Evolutionary conservation across 2,797 vertebrate species (phyloP).

Genomic region (Artibeus jamaicensis): DNA sequence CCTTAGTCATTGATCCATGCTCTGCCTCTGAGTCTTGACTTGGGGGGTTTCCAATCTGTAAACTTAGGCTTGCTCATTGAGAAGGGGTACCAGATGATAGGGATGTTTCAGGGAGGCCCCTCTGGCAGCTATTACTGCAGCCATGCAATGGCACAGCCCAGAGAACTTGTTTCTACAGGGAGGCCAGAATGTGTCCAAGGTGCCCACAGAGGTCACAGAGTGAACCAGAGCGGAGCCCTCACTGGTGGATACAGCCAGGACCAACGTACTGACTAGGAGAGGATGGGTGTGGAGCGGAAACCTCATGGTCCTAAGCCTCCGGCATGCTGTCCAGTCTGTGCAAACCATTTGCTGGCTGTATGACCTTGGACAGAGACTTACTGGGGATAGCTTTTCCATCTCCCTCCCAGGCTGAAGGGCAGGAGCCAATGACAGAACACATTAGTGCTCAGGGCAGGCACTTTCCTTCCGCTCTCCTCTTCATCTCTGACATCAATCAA

Average conservation of each 20-base stretch:
- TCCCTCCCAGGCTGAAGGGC: not conserved
- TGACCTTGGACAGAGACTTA: not conserved
- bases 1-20: not conserved
- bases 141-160: not conserved
- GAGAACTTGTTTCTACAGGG: not conserved
- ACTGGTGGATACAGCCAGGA: not conserved
- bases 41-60: not conserved
- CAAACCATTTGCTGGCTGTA: not conserved
- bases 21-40: not conserved
- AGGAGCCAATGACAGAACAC: not conserved
- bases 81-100: not conserved
- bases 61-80: not conserved
- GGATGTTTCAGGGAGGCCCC: not conserved
- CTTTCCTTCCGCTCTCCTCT: not conserved
- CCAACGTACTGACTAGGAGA: not conserved
- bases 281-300: not conserved
- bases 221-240: not conserved
- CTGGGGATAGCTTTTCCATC: rapidly evolving
- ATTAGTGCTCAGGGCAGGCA: rapidly evolving
- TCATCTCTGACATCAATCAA: too few relatives aligned
- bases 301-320: not conserved
- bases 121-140: not conserved
- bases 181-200: not conserved
- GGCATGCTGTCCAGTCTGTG: rapidly evolving
- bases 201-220: not conserved